A percentile compares a stretch with the other conserved stretches of the same genome.
Conservation (phyloP, 2,797 vertebrate genomes). For the Poecilia picta region DNA sequence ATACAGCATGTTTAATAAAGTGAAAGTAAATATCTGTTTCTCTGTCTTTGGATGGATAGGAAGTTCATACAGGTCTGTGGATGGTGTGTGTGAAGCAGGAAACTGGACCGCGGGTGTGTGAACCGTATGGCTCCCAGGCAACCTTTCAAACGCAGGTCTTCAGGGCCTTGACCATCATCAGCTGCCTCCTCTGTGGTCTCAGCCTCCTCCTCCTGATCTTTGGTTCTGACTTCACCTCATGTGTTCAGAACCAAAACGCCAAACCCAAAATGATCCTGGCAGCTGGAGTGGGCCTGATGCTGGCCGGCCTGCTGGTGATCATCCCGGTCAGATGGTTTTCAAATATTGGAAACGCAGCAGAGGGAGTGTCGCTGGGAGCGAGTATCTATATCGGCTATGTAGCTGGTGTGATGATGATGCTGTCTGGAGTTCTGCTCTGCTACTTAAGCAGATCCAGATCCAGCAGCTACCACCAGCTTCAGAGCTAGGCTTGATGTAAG, state of each 20-base stretch:
- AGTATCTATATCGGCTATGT: slow-evolving; percentile 83
- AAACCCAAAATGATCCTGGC: slow-evolving; percentile 79
- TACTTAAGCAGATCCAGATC: slow-evolving; percentile 72
- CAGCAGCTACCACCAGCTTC: slow-evolving; percentile 57
- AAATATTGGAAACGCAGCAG: too few relatives aligned
- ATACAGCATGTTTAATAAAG: too few relatives aligned
- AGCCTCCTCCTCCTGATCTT: slow-evolving; percentile 76
- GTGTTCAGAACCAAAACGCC: slow-evolving; percentile 65
- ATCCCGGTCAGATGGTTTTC: slow-evolving; percentile 64
- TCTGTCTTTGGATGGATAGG: too few relatives aligned
- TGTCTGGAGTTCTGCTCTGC: slow-evolving; percentile 79
- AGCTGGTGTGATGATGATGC: slow-evolving; percentile 69
- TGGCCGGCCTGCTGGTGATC: slow-evolving; percentile 77
- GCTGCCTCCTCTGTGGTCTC: slow-evolving; percentile 66
- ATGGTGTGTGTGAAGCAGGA: slow-evolving; percentile 67
- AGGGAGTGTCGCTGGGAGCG: not conserved
- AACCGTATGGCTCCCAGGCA: too few relatives aligned
- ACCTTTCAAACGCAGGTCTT: slow-evolving; percentile 58
- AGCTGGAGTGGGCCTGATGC: slow-evolving; percentile 72
- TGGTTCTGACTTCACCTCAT: slow-evolving; percentile 81
- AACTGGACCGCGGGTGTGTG: slow-evolving; percentile 23
- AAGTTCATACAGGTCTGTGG: accelerated
- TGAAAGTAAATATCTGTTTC: too few relatives aligned
- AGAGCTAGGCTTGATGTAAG: slow-evolving; percentile 23
- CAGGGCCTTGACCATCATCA: slow-evolving; percentile 80